phyloP scores from a whole-genome alignment of 2,113 vertebrate genomes.

The Leucopsar rothschildi region DNA sequence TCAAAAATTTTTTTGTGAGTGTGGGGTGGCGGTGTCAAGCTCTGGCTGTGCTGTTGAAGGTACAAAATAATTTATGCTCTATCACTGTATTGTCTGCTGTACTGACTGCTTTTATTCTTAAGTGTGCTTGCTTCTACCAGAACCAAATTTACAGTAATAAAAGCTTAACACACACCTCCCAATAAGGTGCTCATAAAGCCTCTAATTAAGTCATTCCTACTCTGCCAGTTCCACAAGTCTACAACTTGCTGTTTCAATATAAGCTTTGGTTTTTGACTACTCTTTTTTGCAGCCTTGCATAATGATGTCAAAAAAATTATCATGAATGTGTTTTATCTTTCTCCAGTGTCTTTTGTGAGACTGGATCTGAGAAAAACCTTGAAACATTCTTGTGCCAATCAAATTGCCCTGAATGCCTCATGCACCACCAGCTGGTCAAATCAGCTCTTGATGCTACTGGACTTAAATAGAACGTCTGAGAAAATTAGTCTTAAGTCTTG shows the following conservation, averaged over 20 bases:
- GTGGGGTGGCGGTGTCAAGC: not conserved
- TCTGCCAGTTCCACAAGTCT: not conserved
- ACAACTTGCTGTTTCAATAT: not conserved
- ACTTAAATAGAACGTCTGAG: conserved; percentile 45
- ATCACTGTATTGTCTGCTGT: not conserved
- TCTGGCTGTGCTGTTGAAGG: not conserved
- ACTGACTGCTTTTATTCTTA: not conserved
- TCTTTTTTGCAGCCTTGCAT: not conserved
- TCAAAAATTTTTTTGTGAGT: not conserved
- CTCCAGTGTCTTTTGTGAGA: not conserved
- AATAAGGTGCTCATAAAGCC: not conserved
- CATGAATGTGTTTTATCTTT: not conserved
- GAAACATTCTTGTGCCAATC: not conserved
- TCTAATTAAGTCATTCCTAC: not conserved
- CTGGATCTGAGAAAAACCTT: not conserved
- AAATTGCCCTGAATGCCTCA: conserved; percentile 21
- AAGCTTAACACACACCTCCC: not conserved
- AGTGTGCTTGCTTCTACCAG: not conserved
- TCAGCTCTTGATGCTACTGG: not conserved
- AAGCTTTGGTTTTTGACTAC: not conserved
- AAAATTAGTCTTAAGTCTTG: conserved; percentile 53
- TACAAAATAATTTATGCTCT: conserved; percentile 8
- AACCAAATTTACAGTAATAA: not conserved
- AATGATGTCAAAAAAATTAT: not conserved
- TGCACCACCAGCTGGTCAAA: conserved; percentile 8